Base-by-base conservation (phyloP, 2,113 vertebrate species). In the Haplochromis burtoni region DNA sequence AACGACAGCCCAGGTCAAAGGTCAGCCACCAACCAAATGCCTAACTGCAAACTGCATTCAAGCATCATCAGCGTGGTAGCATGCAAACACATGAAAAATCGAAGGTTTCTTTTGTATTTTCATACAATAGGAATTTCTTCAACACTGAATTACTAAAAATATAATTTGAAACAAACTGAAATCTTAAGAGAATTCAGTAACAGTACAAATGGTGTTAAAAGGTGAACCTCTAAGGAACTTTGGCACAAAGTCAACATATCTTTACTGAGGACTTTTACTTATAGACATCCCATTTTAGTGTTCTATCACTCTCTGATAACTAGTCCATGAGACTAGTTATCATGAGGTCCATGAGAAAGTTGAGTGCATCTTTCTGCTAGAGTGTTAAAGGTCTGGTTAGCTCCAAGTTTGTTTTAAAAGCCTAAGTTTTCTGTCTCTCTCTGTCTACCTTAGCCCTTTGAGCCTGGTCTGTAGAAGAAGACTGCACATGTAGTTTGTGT, bases 51-150 rank as follows among this genome's bases (percentile, higher is more conserved):
- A 2, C 24, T 10, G 68, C 40, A 73, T 45, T 73, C 38, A 7
- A 1, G 21, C 21, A 5, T 45, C 66, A 45, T 45, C 33, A 42
- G 38, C 2, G 2, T 16, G 38, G 21, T 73, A 42, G 8, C 13
- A 26, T 45, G 14, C 40, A 7, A 45, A 73, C 13, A 17, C 21
- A 1, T 26, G 5, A 73, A 5, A 26, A 73, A 10, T 24, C 14
- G 1, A 16, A 17, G 0, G 9, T 16, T 71, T 24, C 7, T 71
- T 71, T 71, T 71, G 12, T 42, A 4, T 71, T 24, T 24, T 26
- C 2, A 42, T 26, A 42, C 66, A 71, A 6, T 0, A 42, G 1
- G 1, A 42, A 71, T 6, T 24, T 7, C n/a, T 24, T 1, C 5
- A 42, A 7, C 0, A 55, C 21, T 55, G 54, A 55, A 26, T 54